These are phyloP conservation scores for Selene dorsalis DNA, from an alignment of 2,797 vertebrate genomes.

Conservation along the genomic window DNA sequence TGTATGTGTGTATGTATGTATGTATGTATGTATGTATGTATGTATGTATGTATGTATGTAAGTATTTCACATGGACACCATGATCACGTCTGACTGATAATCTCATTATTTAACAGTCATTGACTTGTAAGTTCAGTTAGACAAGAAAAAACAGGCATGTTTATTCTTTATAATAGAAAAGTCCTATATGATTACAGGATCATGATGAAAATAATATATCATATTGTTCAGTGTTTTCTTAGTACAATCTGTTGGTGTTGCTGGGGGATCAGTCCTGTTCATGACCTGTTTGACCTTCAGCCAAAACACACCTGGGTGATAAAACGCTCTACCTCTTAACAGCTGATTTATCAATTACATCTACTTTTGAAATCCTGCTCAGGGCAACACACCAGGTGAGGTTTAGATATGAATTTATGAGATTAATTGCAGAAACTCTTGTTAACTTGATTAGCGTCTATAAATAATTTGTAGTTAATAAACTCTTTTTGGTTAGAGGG, in stretches of 20 bases:
- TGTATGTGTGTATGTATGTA: too few species aligned
- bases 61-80: too few species aligned
- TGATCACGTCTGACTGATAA: neutral
- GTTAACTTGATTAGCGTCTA: neutral
- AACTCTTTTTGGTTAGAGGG: neutral
- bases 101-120: neutral
- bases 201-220: neutral
- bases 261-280: neutral
- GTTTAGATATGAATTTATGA: neutral
- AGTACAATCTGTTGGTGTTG: neutral
- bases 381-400: neutral
- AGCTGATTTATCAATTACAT: neutral
- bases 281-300: constrained; percentile 8
- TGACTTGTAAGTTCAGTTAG: neutral
- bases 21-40: too few species aligned
- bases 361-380: neutral
- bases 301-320: neutral
- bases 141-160: neutral
- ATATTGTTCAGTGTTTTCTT: neutral
- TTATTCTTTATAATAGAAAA: too few species aligned
- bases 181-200: neutral
- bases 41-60: too few species aligned
- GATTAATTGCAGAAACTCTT: neutral
- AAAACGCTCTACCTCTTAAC: neutral
- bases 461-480: neutral